Evolutionary conservation across 2,888 invertebrate genomes (phyloP).

Genomic region (Lottia scabra): DNA sequence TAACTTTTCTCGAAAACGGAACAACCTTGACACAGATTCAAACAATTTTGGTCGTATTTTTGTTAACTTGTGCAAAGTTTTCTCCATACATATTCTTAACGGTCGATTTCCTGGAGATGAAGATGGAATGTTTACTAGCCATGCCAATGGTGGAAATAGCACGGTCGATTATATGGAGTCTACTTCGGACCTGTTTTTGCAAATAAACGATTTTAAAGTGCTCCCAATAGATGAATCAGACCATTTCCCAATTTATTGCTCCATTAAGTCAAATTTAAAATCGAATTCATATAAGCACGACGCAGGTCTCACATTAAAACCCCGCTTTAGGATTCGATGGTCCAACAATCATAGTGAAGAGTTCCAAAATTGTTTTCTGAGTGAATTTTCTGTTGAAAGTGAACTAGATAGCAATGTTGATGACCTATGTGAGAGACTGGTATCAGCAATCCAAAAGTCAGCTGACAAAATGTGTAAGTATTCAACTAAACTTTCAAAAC

Average conservation of each 20-base stretch:
- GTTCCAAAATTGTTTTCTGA: too few species aligned
- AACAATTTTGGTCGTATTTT: background rate
- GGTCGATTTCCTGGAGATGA: background rate
- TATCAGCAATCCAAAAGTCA: too few species aligned
- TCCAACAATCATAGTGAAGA: too few species aligned
- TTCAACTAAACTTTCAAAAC: too few species aligned
- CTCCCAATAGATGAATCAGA: background rate
- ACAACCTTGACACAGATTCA: background rate
- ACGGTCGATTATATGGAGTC: background rate
- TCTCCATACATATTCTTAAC: background rate
- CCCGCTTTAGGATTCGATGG: background rate
- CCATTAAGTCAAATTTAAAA: background rate
- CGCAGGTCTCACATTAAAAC: background rate
- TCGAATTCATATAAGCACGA: background rate
- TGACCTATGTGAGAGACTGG: too few species aligned
- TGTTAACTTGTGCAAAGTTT: background rate
- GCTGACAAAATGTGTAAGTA: too few species aligned
- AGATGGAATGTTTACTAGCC: background rate
- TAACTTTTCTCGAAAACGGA: background rate
- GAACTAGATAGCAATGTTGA: too few species aligned
- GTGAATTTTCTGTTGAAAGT: too few species aligned
- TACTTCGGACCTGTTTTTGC: background rate
- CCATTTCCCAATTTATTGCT: background rate
- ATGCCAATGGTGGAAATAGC: background rate
- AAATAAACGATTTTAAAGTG: background rate